Percentiles rank a stretch among this genome's conserved stretches.
These are phyloP conservation scores for Bryconaethiops microstoma DNA, from an alignment of 2,797 vertebrate genomes.

Conservation along the genomic window DNA sequence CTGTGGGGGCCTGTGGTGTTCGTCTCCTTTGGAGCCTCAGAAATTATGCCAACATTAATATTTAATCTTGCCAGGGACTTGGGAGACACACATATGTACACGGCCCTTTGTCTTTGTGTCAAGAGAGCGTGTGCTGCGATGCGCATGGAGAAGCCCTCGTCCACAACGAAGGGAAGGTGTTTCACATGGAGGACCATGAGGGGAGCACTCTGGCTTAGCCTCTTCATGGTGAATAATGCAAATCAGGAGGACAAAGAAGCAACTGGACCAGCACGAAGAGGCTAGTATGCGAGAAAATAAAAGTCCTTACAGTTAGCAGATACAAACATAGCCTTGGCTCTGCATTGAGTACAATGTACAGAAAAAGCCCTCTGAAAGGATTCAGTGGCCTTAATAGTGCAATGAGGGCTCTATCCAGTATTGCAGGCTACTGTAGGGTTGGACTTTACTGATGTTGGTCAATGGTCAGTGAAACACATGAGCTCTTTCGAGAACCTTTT, in stretches of 20 bases:
- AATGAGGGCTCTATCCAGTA: background rate
- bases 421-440: background rate
- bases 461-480: background rate
- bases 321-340: slow-evolving; percentile 25
- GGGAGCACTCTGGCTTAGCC: slow-evolving; percentile 27
- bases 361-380: background rate
- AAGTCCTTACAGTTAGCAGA: slow-evolving; percentile 29
- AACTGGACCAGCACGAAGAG: slow-evolving; percentile 56
- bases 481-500: background rate
- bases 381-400: slow-evolving; percentile 13
- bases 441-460: background rate
- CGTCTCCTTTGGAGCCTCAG: slow-evolving; percentile 66
- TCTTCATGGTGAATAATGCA: slow-evolving; percentile 44
- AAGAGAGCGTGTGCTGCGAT: slow-evolving; percentile 74
- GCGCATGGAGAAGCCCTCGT: slow-evolving; percentile 64
- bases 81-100: slow-evolving; percentile 72
- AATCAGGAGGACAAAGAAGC: slow-evolving; percentile 34
- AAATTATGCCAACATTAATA: slow-evolving; percentile 83
- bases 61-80: slow-evolving; percentile 79
- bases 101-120: slow-evolving; percentile 79
- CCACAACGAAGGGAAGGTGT: slow-evolving; percentile 13
- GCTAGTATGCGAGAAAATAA: slow-evolving; percentile 30
- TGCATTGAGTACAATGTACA: slow-evolving; percentile 15
- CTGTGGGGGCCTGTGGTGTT: slow-evolving; percentile 58
- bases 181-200: slow-evolving; percentile 34